These are phyloP conservation scores for Acanthosepion pharaonis DNA, from an alignment of 2,888 invertebrate genomes.

Conservation along the genomic window DNA sequence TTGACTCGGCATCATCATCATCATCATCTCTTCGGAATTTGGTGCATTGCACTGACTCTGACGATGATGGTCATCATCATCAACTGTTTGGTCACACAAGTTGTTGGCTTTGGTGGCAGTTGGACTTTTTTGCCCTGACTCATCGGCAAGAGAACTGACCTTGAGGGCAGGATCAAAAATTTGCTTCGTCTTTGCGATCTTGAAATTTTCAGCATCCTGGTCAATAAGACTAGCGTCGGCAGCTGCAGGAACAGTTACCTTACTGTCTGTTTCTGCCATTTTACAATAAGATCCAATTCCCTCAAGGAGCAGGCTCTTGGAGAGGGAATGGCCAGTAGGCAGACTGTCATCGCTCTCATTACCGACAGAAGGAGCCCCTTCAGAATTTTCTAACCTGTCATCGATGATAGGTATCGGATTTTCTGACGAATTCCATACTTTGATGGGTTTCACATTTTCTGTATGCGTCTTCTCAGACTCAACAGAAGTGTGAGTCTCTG, in stretches of 20 bases:
- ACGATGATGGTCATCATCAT: neutral
- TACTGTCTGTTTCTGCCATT: neutral
- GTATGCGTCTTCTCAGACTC: neutral
- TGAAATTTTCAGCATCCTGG: neutral
- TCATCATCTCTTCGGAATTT: neutral
- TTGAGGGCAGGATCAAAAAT: neutral
- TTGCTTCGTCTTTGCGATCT: neutral
- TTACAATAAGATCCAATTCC: neutral
- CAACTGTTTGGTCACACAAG: neutral
- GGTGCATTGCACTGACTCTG: neutral
- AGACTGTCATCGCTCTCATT: constrained; percentile 35
- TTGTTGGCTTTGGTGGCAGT: neutral
- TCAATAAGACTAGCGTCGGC: neutral
- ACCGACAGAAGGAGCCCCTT: neutral
- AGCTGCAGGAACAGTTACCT: neutral
- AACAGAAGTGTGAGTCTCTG: neutral
- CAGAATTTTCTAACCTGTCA: constrained; percentile 33
- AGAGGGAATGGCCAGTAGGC: neutral
- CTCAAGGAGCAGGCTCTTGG: neutral
- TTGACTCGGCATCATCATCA: neutral
- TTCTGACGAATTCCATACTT: neutral
- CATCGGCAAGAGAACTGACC: neutral
- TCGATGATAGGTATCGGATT: neutral
- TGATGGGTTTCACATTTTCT: neutral
- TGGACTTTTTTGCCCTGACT: neutral